Conservation (phyloP, 1,140 invertebrate genomes). For the Brachionus plicatilis region DNA sequence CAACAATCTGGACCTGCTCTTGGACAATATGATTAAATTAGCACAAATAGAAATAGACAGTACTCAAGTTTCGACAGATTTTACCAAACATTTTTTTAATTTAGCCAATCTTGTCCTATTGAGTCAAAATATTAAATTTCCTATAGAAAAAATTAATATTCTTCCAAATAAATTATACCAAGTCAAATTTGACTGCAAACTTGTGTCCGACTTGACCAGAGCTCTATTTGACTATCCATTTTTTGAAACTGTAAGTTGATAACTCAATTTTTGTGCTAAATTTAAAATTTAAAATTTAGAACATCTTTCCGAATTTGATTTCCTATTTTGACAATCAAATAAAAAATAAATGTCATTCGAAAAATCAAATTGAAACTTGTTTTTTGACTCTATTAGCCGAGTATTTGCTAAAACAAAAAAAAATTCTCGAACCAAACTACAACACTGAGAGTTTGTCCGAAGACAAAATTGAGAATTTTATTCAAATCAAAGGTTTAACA, state of each 20-base stretch:
- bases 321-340: slow-evolving; percentile 2
- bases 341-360: not conserved
- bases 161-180: slow-evolving; percentile 10
- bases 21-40: not conserved
- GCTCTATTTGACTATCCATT: slow-evolving; percentile 41
- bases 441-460: not conserved
- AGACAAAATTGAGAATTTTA: not conserved
- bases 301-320: slow-evolving; percentile 16
- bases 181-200: slow-evolving; percentile 37
- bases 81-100: not conserved
- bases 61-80: not conserved
- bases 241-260: slow-evolving; percentile 37
- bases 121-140: slow-evolving; percentile 1
- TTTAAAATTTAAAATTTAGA: not conserved
- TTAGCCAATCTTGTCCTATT: not conserved
- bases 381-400: not conserved
- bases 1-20: not conserved
- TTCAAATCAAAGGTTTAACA: not conserved
- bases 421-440: not conserved
- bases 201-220: slow-evolving; percentile 40
- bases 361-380: not conserved
- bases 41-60: not conserved
- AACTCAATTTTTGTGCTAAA: not conserved
- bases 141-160: not conserved
- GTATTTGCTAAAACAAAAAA: slow-evolving; percentile 24